phyloP scores from a whole-genome alignment of 2,797 vertebrate species.

The Scyliorhinus canicula region DNA sequence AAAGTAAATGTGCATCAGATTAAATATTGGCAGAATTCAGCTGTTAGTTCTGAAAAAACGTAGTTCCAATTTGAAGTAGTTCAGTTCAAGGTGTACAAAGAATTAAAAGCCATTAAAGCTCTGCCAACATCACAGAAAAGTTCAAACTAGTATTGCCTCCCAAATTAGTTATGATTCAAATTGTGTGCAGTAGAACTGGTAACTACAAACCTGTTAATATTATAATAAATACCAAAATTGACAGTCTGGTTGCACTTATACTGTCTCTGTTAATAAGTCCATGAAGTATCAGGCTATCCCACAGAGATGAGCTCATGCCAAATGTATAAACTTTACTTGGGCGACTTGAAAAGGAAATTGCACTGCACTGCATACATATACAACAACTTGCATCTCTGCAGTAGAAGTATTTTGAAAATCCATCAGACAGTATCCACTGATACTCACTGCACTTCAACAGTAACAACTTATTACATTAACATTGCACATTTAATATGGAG shows the following conservation, averaged over 20 bases:
- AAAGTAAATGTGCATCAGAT: background rate
- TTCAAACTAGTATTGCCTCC: background rate
- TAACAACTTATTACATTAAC: background rate
- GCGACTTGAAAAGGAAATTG: background rate
- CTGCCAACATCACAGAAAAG: background rate
- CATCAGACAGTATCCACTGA: background rate
- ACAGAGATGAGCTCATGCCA: background rate
- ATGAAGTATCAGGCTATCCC: background rate
- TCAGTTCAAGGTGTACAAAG: background rate
- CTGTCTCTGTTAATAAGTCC: background rate
- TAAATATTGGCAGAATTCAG: background rate
- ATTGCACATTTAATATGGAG: background rate
- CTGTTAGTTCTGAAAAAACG: background rate
- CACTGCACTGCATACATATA: background rate
- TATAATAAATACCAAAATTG: background rate
- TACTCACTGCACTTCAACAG: background rate
- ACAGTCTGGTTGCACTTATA: background rate
- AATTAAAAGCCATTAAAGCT: background rate
- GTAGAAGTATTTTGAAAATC: too few relatives aligned
- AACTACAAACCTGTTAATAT: background rate
- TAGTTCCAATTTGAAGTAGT: background rate
- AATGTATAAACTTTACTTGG: background rate
- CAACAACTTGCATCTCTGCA: background rate
- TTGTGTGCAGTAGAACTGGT: background rate
- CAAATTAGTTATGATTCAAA: background rate